Conservation (phyloP, 2,113 vertebrate species). For the Rhinogobius similis region DNA sequence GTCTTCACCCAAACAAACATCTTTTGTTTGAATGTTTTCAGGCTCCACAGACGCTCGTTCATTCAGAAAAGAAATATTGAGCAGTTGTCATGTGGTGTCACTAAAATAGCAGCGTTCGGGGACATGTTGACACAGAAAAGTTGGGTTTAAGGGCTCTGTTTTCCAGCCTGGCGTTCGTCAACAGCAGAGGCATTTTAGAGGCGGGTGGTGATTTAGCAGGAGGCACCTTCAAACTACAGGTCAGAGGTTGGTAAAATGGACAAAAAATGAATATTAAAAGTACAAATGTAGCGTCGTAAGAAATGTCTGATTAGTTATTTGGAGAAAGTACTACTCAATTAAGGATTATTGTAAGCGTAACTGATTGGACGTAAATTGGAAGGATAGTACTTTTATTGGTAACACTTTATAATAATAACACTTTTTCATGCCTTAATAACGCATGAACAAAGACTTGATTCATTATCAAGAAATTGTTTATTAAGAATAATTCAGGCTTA, state of each 20-base stretch:
- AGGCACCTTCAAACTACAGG: neutral
- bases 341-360: too few relatives aligned
- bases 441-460: too few relatives aligned
- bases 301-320: too few relatives aligned
- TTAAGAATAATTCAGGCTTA: too few relatives aligned
- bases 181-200: neutral
- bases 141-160: neutral
- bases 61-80: slow-evolving; percentile 1
- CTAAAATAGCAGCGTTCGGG: neutral
- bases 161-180: neutral
- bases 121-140: neutral
- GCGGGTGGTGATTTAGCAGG: neutral
- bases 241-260: neutral
- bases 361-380: too few relatives aligned
- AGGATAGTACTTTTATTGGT: too few relatives aligned
- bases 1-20: neutral
- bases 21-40: neutral
- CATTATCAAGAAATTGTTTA: too few relatives aligned
- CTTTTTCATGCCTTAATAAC: too few relatives aligned
- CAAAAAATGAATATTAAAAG: too few relatives aligned
- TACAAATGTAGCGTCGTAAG: too few relatives aligned
- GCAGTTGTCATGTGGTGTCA: slow-evolving; percentile 1
- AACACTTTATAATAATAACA: too few relatives aligned
- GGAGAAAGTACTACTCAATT: too few relatives aligned
- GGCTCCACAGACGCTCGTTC: neutral